These are phyloP conservation scores for Hydropsyche tenuis DNA, from an alignment of 1,140 invertebrate species.

Conservation along the genomic window DNA sequence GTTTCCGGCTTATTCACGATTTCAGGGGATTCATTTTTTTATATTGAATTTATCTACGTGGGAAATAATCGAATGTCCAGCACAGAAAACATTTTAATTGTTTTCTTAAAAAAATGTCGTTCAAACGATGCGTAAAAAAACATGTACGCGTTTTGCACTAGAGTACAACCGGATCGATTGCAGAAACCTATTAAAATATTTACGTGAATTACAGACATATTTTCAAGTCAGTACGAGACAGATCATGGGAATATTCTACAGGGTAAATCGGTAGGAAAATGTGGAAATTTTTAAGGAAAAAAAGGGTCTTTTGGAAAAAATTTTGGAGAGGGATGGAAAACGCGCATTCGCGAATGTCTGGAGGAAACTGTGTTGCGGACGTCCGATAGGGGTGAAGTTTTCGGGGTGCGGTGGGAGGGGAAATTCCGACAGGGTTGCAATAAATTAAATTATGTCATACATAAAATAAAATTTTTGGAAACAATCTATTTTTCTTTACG, in stretches of 20 bases:
- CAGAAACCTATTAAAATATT: not conserved
- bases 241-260: not conserved
- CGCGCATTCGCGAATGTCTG: not conserved
- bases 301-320: not conserved
- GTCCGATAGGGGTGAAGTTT: constrained; percentile 2
- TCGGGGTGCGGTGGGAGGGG: not conserved
- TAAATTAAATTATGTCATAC: not conserved
- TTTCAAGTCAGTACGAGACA: not conserved
- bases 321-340: constrained; percentile 7
- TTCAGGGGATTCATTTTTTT: not conserved
- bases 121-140: constrained; percentile 9
- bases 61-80: constrained; percentile 22
- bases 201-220: not conserved
- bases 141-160: not conserved
- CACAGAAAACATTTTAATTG: constrained; percentile 1
- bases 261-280: not conserved
- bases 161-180: not conserved
- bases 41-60: not conserved
- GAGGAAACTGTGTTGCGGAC: constrained; percentile 26
- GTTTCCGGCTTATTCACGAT: constrained; percentile 20
- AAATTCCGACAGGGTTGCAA: not conserved
- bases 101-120: not conserved
- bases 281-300: not conserved
- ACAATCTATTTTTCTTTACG: too few species aligned
- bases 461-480: too few species aligned